A percentile compares a stretch with the other conserved stretches of the same genome.
These are phyloP conservation scores for Caenorhabditis angaria DNA, from an alignment of 2,888 invertebrate species.

Conservation along the genomic window DNA sequence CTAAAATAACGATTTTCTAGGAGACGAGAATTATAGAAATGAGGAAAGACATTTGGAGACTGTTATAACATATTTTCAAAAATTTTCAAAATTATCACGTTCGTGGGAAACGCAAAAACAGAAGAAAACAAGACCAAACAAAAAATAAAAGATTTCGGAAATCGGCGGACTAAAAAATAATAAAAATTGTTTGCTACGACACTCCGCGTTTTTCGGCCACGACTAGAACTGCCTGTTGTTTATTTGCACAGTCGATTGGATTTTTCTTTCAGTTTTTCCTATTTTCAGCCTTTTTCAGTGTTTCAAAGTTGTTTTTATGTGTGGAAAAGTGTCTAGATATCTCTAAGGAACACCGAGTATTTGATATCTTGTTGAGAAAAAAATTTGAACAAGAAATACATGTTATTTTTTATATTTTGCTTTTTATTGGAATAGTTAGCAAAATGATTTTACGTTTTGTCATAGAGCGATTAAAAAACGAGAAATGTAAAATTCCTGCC, in stretches of 20 bases:
- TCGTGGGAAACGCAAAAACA: background rate
- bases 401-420: background rate
- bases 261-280: background rate
- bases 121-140: background rate
- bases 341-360: background rate
- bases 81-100: background rate
- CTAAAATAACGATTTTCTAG: slow-evolving; percentile 1
- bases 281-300: background rate
- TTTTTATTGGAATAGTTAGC: background rate
- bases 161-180: slow-evolving; percentile 11
- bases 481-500: too few species aligned
- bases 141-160: background rate
- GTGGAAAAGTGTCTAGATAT: too few species aligned
- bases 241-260: slow-evolving; percentile 18
- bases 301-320: slow-evolving; percentile 7
- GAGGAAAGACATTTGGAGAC: background rate
- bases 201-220: background rate
- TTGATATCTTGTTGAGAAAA: background rate
- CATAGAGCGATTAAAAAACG: too few species aligned
- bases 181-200: slow-evolving; percentile 13
- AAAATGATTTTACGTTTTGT: too few species aligned
- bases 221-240: slow-evolving; percentile 10
- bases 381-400: background rate
- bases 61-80: background rate
- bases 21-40: background rate